Base-by-base conservation (phyloP, 2,113 vertebrate genomes). In the Dromaius novaehollandiae region DNA sequence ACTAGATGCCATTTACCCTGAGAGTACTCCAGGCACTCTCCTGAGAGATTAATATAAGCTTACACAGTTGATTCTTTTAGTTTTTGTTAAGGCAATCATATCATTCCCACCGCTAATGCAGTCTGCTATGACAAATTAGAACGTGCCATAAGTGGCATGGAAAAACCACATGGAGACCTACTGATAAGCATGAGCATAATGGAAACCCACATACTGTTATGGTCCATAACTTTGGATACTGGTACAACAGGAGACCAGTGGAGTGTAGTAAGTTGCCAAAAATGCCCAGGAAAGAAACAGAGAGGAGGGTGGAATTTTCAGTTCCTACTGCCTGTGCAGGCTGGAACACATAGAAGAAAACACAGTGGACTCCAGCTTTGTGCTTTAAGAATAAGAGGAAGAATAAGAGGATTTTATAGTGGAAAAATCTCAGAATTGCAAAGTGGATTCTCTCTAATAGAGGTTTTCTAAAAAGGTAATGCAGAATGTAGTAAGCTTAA, bases 101-200 rank as follows among this genome's bases (percentile, higher is more conserved):
- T 86, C 73, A 90, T 82, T 93, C 76, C 79, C 65, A 87, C 56
- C 77, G 64, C 51, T 96, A 88, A 94, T 96, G 79, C 60, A 88
- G 86, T 95, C 86, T 95, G 46, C 65, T 81, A 17, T 0, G 4
- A 86, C 82, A 92, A 88, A 84, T 48, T 75, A 61, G 50, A 92
- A 80, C 89, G 63, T 77, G 36, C 38, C 5, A 0, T 90, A 78
- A 91, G 46, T 68, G 36, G 42, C 55, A 51, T 0, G 2, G 82
- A 95, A 94, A 91, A 95, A 88, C 88, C 36, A 26, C 32, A 38
- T 13, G 46, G 61, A 90, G 44, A 64, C 61, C 82, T 28, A 20
- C 56, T 78, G 38, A 13, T 68, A 94, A 86, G 81, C 79, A 50
- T 82, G 82, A 84, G 18, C 40, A 36, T 82, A 79, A 79, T 44